Base-by-base conservation (phyloP, 2,888 invertebrate species). In the Pyrgus malvae region DNA sequence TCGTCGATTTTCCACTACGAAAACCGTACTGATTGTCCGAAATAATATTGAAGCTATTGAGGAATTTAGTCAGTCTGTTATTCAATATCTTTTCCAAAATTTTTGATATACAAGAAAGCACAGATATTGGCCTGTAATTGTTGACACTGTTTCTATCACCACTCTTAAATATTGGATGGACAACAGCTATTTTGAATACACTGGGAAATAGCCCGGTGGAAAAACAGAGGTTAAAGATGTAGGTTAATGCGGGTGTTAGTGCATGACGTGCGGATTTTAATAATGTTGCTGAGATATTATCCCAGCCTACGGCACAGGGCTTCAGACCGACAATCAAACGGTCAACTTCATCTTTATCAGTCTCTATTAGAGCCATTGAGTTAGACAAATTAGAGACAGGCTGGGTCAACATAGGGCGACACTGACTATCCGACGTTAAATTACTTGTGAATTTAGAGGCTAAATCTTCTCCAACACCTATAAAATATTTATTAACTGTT, bases 21-120 rank as follows among this genome's bases (percentile, higher is more conserved):
- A 53, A 57, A 3, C 57, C 57, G 31, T 31, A 57, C 29, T 57
- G 57, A 4, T 37, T 41, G 1, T 16, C 8, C 0, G 57, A 57
- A 7, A 54, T 12, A 14, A 57, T 23, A 7, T 42, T 23, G 9
- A 23, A 45, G 33, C 17, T 29, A 11, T 55, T 41, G 3, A 55
- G 35, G 11, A 19, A 48, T n/a, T 45, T 29, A 8, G 21, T 7
- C 4, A 57, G 11, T 7, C 48, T 37, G 5, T n/a, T 31, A 14
- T 57, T 57, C 2, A 57, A 4, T 8, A 50, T 7, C 25, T 55
- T 55, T 31, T 57, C 55, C 3, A 58, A 12, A 2, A 55, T 31
- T 55, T 55, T 55, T 2, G 54, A 55, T 21, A 55, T 3, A 2
- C 25, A 19, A 2, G 40, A 4, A 2, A 56, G 21, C 3, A 56